Evolutionary conservation across 2,113 vertebrate genomes (phyloP).

Genomic region (Salminus brasiliensis): DNA sequence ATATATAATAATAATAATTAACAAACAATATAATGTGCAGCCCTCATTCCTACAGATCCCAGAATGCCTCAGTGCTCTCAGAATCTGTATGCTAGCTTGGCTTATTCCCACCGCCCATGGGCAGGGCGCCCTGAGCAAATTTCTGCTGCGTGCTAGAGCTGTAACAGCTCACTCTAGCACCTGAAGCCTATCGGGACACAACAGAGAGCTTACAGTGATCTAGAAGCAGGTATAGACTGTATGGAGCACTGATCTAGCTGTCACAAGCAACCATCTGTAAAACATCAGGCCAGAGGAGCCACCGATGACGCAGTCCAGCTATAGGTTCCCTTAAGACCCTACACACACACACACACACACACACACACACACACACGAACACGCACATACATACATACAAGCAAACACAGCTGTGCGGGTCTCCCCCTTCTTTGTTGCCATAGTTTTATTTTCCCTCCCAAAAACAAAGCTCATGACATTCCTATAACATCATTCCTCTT

Average conservation of each 20-base stretch:
- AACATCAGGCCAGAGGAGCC: not conserved
- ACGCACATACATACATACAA: not conserved
- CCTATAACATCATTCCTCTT: not conserved
- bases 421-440: not conserved
- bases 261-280: not conserved
- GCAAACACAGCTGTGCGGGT: not conserved
- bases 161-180: not conserved
- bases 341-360: not conserved
- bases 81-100: not conserved
- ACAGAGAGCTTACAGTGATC: not conserved
- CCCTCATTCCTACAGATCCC: not conserved
- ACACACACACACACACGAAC: not conserved
- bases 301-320: not conserved
- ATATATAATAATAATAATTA: not conserved
- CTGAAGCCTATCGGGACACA: not conserved
- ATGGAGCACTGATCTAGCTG: not conserved
- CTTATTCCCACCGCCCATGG: not conserved
- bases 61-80: not conserved
- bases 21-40: not conserved
- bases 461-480: not conserved
- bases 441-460: not conserved
- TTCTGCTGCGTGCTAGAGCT: not conserved
- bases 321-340: not conserved
- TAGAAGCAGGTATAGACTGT: not conserved
- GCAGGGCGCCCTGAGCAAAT: not conserved